Base-by-base conservation (phyloP, 2,888 invertebrate genomes). In the Gasteruption jaculator region DNA sequence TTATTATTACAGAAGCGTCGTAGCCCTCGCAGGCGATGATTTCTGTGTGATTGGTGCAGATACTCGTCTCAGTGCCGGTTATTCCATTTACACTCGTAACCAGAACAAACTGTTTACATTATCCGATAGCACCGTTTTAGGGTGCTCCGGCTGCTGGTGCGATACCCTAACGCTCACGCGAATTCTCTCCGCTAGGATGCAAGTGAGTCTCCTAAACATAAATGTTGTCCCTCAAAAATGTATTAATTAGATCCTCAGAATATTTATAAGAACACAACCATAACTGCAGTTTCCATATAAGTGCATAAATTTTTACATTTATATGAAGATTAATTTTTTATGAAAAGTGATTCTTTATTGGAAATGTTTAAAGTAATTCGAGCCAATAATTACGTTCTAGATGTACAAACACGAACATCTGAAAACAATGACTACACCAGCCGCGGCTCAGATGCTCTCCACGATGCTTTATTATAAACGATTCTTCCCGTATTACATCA, bases 401-500 rank as follows among this genome's bases (percentile, higher is more conserved):
- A 93, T 95, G 86, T 96, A 94, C 63, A 80, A 86, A 52, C 93
- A 97, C 65, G 90, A 92, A 52, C 96, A 97, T 72, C 86, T 91
- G 64, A 92, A 91, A 72, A 76, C 81, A 2, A 96, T 96, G 91
- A 79, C 87, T 1, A 91, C 96, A 0, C 83, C 87, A 38, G 95
- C 96, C 2, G 81, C 91, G 4, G 93, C 97, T 3, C 95, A 97
- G 72, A 89, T 99, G 89, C 73, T 99, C 11, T 91, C 96, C 1
- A 94, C 92, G 4, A 86, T 94, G 77, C 76, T 99, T 56, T 99
- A 99, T 68, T 89, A 93, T 70, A 90, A 92, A 60, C 81, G 99
- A 41, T 99, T 99, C 74, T 99, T 99, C 73, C 99, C 99, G 0
- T 97, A 96, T 71, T 99, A 96, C 65, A 87, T 96, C 15, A 90